Base-by-base conservation (phyloP, 92 coral and sea anemone species). In the Porites rus region DNA sequence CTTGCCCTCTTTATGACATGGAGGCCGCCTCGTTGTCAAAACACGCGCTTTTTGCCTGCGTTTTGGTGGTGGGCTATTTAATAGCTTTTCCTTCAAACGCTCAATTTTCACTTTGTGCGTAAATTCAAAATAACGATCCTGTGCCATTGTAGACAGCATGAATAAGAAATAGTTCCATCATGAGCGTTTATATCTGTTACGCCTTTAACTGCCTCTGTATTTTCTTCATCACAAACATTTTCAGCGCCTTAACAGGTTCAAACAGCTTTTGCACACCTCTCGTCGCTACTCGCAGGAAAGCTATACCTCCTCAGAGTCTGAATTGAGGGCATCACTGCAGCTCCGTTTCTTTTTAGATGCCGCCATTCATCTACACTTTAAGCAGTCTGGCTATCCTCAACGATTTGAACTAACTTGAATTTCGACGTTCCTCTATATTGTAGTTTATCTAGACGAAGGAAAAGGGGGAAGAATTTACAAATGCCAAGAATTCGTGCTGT, bases 91-190 rank as follows among this genome's bases (percentile, higher is more conserved):
- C 17, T 11, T 78, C 78, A 86, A 78, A 11, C 86, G 86, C 79
- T 66, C 70, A 20, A 78, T 86, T 59, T 86, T 86, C 9, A 22
- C 85, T 78, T 78, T 86, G 63, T 79, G 74, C 17, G 90, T 86
- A 54, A 78, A 86, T 18, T 86, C 85, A 50, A 86, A 86, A 66
- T 86, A 86, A 16, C 78, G 79, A 21, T 86, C 69, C 85, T 68
- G 21, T 64, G 90, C 86, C 86, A 86, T 21, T 51, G 51, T 14
- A 86, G 50, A n/a, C 25, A 63, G 79, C 20, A 61, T 12, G 21
- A 61, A 70, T 13, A 74, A 74, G 38, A 60, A 43, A 54, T 60
- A 56, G 65, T 43, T 18, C 19, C 58, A 18, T 18, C 43, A 21
- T 58, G 46, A 7, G 14, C 54, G 7, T 50, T 51, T 21, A 78